Conservation (phyloP, 2,797 vertebrate genomes). For the Nyctibius grandis region DNA sequence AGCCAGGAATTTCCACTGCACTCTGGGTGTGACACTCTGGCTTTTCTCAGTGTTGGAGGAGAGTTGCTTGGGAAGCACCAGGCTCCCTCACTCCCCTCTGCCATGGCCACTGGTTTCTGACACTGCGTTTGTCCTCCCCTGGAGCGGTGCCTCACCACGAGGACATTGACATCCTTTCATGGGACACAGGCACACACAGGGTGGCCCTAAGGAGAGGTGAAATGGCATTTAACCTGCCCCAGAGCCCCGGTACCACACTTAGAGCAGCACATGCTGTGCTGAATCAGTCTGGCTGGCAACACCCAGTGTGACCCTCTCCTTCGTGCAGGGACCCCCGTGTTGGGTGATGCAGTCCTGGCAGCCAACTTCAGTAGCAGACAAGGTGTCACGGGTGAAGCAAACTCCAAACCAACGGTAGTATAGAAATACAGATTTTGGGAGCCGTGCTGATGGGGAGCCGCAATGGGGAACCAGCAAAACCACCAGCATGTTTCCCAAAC, state of each 20-base stretch:
- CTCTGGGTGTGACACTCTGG: not conserved
- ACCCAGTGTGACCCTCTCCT: accelerated
- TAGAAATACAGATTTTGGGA: not conserved
- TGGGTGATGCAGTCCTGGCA: not conserved
- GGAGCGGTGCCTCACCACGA: not conserved
- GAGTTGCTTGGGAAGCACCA: not conserved
- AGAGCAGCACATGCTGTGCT: accelerated
- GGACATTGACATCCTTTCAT: not conserved
- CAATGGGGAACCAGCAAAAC: not conserved
- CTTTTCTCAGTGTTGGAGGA: not conserved
- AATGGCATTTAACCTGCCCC: not conserved
- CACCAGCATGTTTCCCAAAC: not conserved
- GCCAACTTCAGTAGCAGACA: not conserved
- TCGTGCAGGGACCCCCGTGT: accelerated
- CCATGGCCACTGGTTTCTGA: not conserved
- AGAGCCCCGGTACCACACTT: accelerated
- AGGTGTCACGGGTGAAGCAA: not conserved
- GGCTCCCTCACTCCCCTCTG: not conserved
- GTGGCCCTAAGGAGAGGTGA: not conserved
- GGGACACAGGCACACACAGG: accelerated
- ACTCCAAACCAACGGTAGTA: not conserved
- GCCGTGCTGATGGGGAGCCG: not conserved
- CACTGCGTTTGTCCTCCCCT: not conserved
- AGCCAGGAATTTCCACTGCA: accelerated
- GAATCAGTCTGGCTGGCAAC: accelerated